Evolutionary conservation across 2,797 vertebrate genomes (phyloP), one percentile per base, ranked within the genome.

Genomic region (Galaxias olidus): DNA sequence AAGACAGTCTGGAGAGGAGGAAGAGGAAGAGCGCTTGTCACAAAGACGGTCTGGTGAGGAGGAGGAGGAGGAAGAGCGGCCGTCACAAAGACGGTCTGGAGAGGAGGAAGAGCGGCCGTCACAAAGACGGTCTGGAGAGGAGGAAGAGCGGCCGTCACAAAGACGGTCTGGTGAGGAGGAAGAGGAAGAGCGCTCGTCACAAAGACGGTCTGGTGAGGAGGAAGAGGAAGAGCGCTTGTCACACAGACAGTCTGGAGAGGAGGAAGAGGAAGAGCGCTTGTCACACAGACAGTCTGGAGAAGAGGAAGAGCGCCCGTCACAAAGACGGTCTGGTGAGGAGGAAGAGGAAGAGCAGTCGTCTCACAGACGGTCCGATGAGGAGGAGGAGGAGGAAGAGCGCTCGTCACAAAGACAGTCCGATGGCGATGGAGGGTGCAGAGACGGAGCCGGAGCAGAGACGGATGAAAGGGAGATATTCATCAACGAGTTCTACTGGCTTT

Each of bases 391-490:
- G 30, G n/a, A n/a, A 42, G 5, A 40, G 56, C 40, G 47, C 18
- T n/a, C 47, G 55, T 13, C n/a, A 9, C 12, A 8, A 56, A 42
- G 17, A 14, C 18, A 59, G 9, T 14, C 12, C 9, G 54, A 30
- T 30, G 54, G 59, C 49, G 15, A 40, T 43, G 5, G 10, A 49
- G 48, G 10, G 41, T 10, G 41, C 42, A 40, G 14, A 20, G 42
- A 47, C 11, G 11, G 14, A 7, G 10, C 10, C 51, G 55, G 68
- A 59, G 66, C 55, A 61, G 68, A 49, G 69, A 71, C 67, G 64
- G 14, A 65, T 66, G 75, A 81, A 78, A 80, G 87, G 89, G 86
- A 87, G 83, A 82, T 88, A 90, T 86, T 89, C 86, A 90, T 91
- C 85, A 86, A 73, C 72, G 81, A 86, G 87, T 89, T 87, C 84